phyloP scores from a whole-genome alignment of 2,113 vertebrate genomes.

The Ibidorhyncha struthersii region DNA sequence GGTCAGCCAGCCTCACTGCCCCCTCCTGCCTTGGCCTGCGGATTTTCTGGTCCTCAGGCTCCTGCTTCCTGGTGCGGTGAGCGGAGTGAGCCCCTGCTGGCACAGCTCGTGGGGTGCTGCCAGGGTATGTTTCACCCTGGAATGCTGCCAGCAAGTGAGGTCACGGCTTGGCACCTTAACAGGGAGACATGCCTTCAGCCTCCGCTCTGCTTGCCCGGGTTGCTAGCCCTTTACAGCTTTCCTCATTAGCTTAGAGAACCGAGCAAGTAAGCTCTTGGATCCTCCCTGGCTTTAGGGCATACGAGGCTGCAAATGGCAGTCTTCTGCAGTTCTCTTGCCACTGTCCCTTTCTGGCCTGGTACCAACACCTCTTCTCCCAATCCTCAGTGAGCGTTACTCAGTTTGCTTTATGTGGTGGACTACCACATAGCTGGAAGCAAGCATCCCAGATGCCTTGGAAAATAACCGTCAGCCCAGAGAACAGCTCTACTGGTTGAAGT shows the following conservation, averaged over 20 bases:
- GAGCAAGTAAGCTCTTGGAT: background rate
- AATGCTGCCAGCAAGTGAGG: background rate
- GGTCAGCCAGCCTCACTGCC: background rate
- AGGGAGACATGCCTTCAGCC: background rate
- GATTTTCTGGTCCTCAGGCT: background rate
- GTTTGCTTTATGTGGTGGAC: background rate
- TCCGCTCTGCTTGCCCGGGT: rapidly evolving
- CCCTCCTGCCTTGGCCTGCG: background rate
- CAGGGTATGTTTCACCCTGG: background rate
- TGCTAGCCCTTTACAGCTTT: background rate
- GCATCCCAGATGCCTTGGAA: background rate
- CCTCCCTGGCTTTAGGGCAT: background rate
- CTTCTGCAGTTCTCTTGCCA: background rate
- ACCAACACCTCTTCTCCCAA: background rate
- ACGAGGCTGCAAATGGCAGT: background rate
- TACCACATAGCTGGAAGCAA: background rate
- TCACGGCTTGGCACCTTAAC: background rate
- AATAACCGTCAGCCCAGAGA: background rate
- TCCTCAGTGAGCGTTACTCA: background rate
- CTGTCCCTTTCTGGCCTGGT: background rate
- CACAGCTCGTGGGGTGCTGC: background rate
- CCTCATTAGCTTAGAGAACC: background rate
- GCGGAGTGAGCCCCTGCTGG: background rate
- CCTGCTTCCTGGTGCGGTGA: background rate
- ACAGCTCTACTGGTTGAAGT: background rate